These are phyloP conservation scores for Mandrillus leucophaeus DNA, from an alignment of 2,113 vertebrate species.

Conservation along the genomic window DNA sequence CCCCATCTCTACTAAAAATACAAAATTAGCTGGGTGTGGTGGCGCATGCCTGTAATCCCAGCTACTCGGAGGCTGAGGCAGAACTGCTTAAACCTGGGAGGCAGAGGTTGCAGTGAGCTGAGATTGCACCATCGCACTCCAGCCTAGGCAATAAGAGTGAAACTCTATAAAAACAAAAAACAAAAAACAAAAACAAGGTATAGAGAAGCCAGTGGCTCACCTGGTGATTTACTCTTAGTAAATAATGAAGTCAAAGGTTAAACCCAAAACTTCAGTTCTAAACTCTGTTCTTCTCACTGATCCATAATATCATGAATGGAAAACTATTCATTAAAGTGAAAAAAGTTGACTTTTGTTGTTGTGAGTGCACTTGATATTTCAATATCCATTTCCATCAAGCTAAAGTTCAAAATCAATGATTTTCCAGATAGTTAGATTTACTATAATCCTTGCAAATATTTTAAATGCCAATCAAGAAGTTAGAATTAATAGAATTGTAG, in stretches of 20 bases:
- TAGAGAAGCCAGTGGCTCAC: not conserved
- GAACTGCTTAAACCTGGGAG: too few relatives aligned
- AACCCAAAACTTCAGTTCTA: not conserved
- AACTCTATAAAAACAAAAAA: not conserved
- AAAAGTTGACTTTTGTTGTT: not conserved
- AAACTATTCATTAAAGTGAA: not conserved
- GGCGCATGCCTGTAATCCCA: too few relatives aligned
- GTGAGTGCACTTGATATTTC: not conserved
- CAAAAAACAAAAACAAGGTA: not conserved
- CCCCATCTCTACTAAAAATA: too few relatives aligned
- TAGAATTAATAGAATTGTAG: not conserved
- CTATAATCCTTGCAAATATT: not conserved
- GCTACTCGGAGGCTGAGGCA: too few relatives aligned
- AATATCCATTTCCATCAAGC: not conserved
- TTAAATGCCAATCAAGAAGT: not conserved
- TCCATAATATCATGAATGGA: not conserved
- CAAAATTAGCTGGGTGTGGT: too few relatives aligned
- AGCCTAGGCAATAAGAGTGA: too few relatives aligned
- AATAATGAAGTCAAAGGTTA: not conserved
- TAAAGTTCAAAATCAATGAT: constrained; percentile 2
- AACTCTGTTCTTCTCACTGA: not conserved
- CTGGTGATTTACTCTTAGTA: not conserved
- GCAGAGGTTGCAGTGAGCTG: too few relatives aligned
- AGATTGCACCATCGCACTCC: too few relatives aligned
- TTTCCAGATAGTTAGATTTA: not conserved